Percentiles rank a stretch among this genome's conserved stretches.
Conservation (phyloP, 2,888 invertebrate genomes). For the Fabriciana adippe region DNA sequence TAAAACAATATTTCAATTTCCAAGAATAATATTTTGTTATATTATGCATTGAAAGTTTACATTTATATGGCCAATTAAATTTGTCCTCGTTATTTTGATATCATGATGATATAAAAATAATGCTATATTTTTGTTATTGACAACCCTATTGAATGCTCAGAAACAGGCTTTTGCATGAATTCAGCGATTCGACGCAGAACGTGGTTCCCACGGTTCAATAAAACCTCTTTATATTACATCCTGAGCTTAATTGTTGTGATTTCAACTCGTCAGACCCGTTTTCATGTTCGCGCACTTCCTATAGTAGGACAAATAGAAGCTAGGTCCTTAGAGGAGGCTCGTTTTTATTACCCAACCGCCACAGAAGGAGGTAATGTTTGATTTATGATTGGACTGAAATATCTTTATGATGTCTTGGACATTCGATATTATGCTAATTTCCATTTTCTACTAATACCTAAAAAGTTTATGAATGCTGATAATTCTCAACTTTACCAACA, state of each 20-base stretch:
- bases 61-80: no score
- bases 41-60: no score
- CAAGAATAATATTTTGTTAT: no score
- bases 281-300: constrained; percentile 33
- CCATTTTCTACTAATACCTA: no score
- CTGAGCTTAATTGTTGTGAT: constrained; percentile 51
- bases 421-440: no score
- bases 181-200: constrained; percentile 42
- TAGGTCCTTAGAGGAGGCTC: constrained; percentile 12
- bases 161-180: constrained; percentile 47
- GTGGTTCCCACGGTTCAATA: constrained; percentile 48
- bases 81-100: neutral
- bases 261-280: constrained; percentile 41
- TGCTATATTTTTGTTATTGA: constrained; percentile 4
- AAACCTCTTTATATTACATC: constrained; percentile 50
- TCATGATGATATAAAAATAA: neutral
- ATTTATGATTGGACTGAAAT: neutral
- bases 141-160: constrained; percentile 31
- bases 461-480: no score
- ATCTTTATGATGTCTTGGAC: neutral
- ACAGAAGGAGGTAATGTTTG: no score
- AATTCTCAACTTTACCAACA: no score
- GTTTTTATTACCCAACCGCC: neutral
- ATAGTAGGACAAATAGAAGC: constrained; percentile 22
- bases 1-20: neutral